A percentile compares a stretch with the other conserved stretches of the same genome.
These are phyloP conservation scores for Periplaneta americana DNA, from an alignment of 1,140 invertebrate genomes.

Conservation along the genomic window DNA sequence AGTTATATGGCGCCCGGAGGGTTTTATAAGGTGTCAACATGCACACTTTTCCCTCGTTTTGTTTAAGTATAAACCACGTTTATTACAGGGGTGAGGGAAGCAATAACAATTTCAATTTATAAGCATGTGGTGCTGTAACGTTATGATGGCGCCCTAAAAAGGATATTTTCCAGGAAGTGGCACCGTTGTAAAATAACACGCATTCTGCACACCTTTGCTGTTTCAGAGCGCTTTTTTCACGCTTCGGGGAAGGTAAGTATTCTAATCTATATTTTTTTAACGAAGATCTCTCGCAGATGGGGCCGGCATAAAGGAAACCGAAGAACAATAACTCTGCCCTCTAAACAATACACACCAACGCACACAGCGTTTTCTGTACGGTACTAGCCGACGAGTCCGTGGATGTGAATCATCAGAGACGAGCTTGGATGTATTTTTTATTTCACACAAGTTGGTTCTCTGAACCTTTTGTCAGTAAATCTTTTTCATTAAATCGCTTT, in stretches of 20 bases:
- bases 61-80: background rate
- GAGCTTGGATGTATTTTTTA: background rate
- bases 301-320: background rate
- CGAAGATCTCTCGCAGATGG: background rate
- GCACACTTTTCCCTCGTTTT: background rate
- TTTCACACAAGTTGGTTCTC: background rate
- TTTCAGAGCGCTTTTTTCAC: background rate
- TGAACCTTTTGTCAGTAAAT: background rate
- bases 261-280: background rate
- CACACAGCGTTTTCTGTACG: background rate
- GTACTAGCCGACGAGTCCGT: background rate
- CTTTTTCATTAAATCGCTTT: background rate
- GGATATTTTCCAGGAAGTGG: background rate
- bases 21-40: background rate
- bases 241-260: background rate
- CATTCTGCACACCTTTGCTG: background rate
- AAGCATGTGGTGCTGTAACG: background rate
- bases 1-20: background rate
- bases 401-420: background rate
- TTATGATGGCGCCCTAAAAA: background rate
- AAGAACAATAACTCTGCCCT: no score
- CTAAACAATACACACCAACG: background rate
- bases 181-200: background rate
- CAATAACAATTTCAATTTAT: background rate
- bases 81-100: background rate